A percentile compares a stretch with the other conserved stretches of the same genome.
Conservation (phyloP, 1,140 invertebrate genomes). For the Eupristina koningsbergeri region DNA sequence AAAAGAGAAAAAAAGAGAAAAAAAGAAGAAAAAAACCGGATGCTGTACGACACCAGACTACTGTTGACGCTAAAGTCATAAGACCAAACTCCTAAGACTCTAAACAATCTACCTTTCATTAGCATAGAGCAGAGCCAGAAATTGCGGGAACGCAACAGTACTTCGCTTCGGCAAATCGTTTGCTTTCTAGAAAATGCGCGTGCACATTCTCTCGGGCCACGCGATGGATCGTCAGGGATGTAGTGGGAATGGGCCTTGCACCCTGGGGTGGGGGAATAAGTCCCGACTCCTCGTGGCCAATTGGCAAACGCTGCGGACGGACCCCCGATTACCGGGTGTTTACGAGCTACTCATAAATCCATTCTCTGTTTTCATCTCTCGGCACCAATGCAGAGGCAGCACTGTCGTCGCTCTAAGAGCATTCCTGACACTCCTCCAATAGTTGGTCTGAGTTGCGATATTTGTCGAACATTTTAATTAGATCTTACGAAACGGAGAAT, state of each 20-base stretch:
- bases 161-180: constrained; percentile 7
- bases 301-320: background rate
- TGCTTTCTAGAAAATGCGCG: constrained; percentile 2
- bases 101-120: constrained; percentile 15
- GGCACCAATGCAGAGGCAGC: background rate
- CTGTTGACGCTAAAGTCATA: background rate
- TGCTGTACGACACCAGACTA: too few species aligned
- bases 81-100: background rate
- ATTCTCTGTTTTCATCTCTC: background rate
- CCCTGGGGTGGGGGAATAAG: background rate
- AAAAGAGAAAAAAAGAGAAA: too few species aligned
- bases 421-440: background rate
- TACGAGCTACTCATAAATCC: background rate
- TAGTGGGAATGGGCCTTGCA: background rate
- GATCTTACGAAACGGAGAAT: background rate
- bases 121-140: background rate
- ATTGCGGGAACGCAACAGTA: background rate
- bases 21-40: too few species aligned
- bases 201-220: background rate
- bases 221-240: background rate
- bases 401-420: background rate
- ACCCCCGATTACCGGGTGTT: constrained; percentile 4
- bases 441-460: background rate
- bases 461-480: background rate
- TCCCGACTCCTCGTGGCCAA: background rate